Base-by-base conservation (phyloP, 2,113 vertebrate species). In the Thamnophis sirtalis region DNA sequence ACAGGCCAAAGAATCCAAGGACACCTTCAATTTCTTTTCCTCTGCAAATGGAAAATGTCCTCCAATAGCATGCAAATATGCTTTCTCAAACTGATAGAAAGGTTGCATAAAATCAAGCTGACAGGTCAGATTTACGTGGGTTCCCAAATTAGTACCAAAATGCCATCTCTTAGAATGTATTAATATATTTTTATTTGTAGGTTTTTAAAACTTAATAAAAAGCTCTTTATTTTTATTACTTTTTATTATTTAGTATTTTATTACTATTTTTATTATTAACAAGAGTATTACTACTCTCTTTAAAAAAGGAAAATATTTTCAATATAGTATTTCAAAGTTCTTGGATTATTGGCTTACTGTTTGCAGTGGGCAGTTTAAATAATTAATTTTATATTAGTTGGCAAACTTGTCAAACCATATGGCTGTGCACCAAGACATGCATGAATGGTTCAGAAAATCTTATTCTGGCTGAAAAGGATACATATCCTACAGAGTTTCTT, bases 371-470 rank as follows among this genome's bases (percentile, higher is more conserved):
- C 43, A 38, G 33, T 38, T 80, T 80, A 17, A 49, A 28, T 51
- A 56, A 7, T 85, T 15, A 17, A 17, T 49, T 90, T 85, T 85
- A 91, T 91, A 48, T 58, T 63, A 53, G 22, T 58, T 91, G 54
- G 80, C 54, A 48, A 11, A 43, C 38, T 9, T 26, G 4, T 0
- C 0, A 15, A 13, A 48, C 50, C 0, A 0, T 85, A 5, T 93
- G 3, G 15, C 24, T 56, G 21, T 87, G 13, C 43, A 28, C 1
- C 0, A 3, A 38, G 33, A 28, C 21, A 48, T 90, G 49, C 89
- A 9, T 90, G 49, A 51, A 17, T 90, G n/a, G 8, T 90, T 90
- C 28, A 73, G 24, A n/a, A 68, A 89, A 28, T 9, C 3, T 90
- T 68, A 84, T 26, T n/a, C 80, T 55, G 50, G 22, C 33, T 84